These are phyloP conservation scores for Cactoblastis cactorum DNA, from an alignment of 2,888 invertebrate species.

Conservation along the genomic window DNA sequence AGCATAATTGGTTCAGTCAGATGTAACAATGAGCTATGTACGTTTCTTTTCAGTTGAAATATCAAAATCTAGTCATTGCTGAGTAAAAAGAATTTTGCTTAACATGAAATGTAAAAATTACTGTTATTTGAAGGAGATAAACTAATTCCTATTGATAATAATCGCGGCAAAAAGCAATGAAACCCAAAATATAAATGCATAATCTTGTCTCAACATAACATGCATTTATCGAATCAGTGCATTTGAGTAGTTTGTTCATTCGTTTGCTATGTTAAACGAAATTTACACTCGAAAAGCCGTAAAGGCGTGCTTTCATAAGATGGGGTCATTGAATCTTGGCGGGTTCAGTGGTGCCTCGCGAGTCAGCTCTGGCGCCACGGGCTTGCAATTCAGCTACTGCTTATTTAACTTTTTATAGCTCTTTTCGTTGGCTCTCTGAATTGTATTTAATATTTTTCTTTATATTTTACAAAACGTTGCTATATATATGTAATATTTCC, in stretches of 20 bases:
- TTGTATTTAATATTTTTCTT: too few species aligned
- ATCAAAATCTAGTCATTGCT: not conserved
- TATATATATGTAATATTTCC: too few species aligned
- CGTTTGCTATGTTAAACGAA: conserved; percentile 14
- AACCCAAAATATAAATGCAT: not conserved
- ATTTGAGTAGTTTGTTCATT: conserved; percentile 1
- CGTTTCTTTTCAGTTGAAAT: too few species aligned
- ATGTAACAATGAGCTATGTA: too few species aligned
- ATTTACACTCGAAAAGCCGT: conserved; percentile 40
- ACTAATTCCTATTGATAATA: too few species aligned
- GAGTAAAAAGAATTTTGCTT: too few species aligned
- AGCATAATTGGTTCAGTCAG: too few species aligned
- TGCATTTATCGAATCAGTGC: not conserved
- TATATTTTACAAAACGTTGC: too few species aligned
- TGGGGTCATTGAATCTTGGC: conserved; percentile 45
- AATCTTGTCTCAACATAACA: conserved; percentile 1
- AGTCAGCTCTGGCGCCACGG: conserved; percentile 26
- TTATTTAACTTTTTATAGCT: conserved; percentile 19
- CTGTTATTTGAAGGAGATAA: too few species aligned
- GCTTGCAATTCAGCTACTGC: conserved; percentile 13
- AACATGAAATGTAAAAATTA: too few species aligned
- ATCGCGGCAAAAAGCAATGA: not conserved
- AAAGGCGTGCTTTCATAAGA: conserved; percentile 29
- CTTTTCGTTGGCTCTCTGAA: not conserved
- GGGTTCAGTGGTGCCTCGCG: conserved; percentile 31